phyloP scores from a whole-genome alignment of 2,113 vertebrate genomes.

The Pheucticus melanocephalus region DNA sequence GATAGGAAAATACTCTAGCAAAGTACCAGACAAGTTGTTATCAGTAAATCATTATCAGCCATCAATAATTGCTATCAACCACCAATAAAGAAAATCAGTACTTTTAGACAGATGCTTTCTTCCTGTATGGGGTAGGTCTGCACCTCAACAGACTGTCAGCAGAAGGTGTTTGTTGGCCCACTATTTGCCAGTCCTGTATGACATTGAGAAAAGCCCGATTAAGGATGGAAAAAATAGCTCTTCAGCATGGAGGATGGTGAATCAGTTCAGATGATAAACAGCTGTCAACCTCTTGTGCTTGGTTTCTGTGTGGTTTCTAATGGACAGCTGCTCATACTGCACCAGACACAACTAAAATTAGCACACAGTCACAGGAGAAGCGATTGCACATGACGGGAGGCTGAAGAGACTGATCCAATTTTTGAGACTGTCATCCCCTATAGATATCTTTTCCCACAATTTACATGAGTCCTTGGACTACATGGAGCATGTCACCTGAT shows the following conservation, averaged over 20 bases:
- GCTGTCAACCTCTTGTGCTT: neutral
- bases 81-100: neutral
- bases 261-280: neutral
- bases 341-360: neutral
- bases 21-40: neutral
- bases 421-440: neutral
- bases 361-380: neutral
- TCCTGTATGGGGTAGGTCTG: neutral
- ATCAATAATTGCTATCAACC: neutral
- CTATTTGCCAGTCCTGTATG: neutral
- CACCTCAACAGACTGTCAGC: neutral
- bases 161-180: neutral
- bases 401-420: neutral
- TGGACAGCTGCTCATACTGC: neutral
- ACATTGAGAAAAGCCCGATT: neutral
- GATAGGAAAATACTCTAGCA: neutral
- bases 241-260: neutral
- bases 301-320: neutral
- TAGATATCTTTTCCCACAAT: neutral
- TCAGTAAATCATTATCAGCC: neutral
- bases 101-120: neutral
- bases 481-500: neutral
- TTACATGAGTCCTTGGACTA: neutral
- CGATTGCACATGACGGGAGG: neutral
- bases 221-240: neutral